Base-by-base conservation (phyloP, 1,140 invertebrate genomes). In the Drosophila repletoides region DNA sequence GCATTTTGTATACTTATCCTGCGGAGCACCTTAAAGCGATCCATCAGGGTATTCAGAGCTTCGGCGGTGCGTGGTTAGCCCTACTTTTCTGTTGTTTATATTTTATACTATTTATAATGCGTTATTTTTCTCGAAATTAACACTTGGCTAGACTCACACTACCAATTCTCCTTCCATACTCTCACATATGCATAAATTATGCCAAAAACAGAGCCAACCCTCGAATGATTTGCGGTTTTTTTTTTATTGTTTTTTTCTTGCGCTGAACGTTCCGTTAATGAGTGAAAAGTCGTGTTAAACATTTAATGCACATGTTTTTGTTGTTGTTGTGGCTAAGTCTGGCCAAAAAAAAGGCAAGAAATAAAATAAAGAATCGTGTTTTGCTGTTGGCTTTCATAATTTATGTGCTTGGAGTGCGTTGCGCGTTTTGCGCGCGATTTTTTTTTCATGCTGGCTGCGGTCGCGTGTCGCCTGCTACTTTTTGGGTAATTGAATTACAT, bases 211-310 rank as follows among this genome's bases (percentile, higher is more conserved):
- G 61, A 67, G 59, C 14, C 75, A 79, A 65, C 63, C 75, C 75
- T 46, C 46, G 22, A 31, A 21, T 21, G 51, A 38, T 51, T 58
- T 17, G 64, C 56, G 59, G 69, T 74, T 86, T 86, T 74, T 15
- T 22, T 15, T 36, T 28, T 45, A 31, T 10, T 49, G 64, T 45
- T 19, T 5, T 49, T 60, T 76, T 53, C 29, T 28, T 45, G 14
- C 33, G 2, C 10, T 6, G 21, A 10, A 6, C 60, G 21, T 29
- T 24, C 34, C 41, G 55, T 29, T 86, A 86, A 80, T 86, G 80
- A 86, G 80, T 86, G 63, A 86, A 86, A 86, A 86, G 67, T 86
- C 75, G 74, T 86, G 80, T 86, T 80, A 53, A 80, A 72, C 80
- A 84, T 86, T 84, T 72, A 84, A 86, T 86, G 61, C 75, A 86